Percentiles rank a stretch among this genome's conserved stretches.
These are phyloP conservation scores for Columba guinea DNA, from an alignment of 2,797 vertebrate genomes.

Conservation along the genomic window DNA sequence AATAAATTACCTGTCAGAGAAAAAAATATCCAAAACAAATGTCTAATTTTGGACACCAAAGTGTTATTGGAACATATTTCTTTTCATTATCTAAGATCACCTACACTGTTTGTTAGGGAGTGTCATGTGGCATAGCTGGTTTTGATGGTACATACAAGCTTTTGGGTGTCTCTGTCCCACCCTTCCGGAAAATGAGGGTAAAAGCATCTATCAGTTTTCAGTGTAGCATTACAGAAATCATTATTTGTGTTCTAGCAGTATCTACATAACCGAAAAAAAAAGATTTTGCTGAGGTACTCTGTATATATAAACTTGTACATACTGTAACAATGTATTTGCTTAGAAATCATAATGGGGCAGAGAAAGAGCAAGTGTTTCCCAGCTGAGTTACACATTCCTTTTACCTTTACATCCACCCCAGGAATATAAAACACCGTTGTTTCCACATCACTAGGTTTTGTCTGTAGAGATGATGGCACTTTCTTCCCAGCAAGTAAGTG, in stretches of 20 bases:
- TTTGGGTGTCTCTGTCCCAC: too few species aligned
- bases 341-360: background rate
- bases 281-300: background rate
- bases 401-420: conserved; percentile 98
- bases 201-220: background rate
- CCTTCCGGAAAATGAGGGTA: background rate
- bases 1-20: background rate
- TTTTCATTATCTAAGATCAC: background rate
- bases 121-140: background rate
- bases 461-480: conserved; percentile 92
- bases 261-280: background rate
- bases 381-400: background rate
- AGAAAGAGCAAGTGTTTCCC: background rate
- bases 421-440: conserved; percentile 99
- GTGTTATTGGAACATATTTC: background rate
- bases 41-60: background rate
- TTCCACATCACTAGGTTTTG: conserved; percentile 93
- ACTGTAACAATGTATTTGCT: background rate
- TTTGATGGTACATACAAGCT: background rate
- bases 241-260: background rate
- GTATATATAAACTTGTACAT: background rate
- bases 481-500: conserved; percentile 93
- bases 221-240: background rate
- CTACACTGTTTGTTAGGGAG: background rate
- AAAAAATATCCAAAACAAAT: background rate